phyloP scores from a whole-genome alignment of 2,113 vertebrate species.

The Odocoileus virginianus region DNA sequence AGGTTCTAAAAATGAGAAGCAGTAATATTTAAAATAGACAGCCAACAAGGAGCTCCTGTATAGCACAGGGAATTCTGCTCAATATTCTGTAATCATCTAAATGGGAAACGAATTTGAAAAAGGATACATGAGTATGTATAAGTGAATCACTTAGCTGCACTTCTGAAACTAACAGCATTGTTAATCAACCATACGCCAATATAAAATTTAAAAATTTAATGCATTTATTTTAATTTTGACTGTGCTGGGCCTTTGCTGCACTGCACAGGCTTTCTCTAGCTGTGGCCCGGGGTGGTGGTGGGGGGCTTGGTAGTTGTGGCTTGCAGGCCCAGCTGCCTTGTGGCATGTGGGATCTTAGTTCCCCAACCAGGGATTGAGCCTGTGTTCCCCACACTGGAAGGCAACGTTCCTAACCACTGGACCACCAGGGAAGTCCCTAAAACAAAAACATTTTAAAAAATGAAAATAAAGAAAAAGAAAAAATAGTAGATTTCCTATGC shows the following conservation, averaged over 20 bases:
- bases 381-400: background rate
- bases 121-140: background rate
- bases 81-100: background rate
- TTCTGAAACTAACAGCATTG: background rate
- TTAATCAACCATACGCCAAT: background rate
- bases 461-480: background rate
- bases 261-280: background rate
- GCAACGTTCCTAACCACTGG: background rate
- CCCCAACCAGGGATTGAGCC: background rate
- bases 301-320: rapidly evolving
- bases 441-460: background rate
- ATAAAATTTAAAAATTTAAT: background rate
- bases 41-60: background rate
- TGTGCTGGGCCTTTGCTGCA: background rate
- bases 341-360: background rate
- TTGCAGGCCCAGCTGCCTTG: background rate
- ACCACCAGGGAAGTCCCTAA: background rate
- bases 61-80: background rate
- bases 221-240: background rate
- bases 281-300: background rate
- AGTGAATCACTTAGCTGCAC: background rate
- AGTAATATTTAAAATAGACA: background rate
- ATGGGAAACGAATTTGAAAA: background rate
- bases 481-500: background rate
- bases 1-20: background rate